Evolutionary conservation across 2,113 vertebrate species (phyloP).

Genomic region (Oncorhynchus nerka): DNA sequence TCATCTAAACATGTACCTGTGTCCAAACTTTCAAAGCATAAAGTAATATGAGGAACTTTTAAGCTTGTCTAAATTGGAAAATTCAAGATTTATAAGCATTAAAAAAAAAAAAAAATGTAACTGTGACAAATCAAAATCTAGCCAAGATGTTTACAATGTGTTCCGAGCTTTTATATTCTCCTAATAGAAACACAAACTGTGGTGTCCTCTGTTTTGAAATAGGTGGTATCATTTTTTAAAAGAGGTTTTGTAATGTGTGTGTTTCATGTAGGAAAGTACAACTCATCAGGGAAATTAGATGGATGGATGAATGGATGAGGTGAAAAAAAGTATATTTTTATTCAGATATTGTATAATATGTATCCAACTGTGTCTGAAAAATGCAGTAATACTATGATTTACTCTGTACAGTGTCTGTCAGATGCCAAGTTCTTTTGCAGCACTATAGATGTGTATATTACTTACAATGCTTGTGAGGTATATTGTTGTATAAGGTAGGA

Average conservation of each 20-base stretch:
- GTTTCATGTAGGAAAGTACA: constrained; percentile 4
- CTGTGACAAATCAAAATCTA: constrained; percentile 29
- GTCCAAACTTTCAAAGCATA: background rate
- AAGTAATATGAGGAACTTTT: background rate
- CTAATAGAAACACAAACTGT: constrained; percentile 29
- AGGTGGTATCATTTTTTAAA: background rate
- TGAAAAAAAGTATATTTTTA: constrained; percentile 11
- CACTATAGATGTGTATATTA: constrained; percentile 7
- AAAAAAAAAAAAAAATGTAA: constrained; percentile 17
- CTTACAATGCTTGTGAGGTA: constrained; percentile 10
- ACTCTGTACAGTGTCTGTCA: constrained; percentile 19
- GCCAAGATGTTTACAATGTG: constrained; percentile 40
- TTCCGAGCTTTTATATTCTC: background rate
- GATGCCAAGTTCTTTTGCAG: constrained; percentile 18
- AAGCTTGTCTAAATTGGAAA: background rate
- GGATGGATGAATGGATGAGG: constrained; percentile 9
- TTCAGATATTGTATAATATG: constrained; percentile 26
- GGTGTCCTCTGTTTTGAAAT: constrained; percentile 12
- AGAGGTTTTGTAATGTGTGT: constrained; percentile 5
- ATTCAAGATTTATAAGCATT: constrained; percentile 21
- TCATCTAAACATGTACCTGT: constrained; percentile 5
- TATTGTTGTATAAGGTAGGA: constrained; percentile 31
- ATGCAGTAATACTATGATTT: constrained; percentile 50
- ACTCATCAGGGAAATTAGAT: constrained; percentile 32
- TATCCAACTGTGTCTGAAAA: constrained; percentile 29